These are phyloP conservation scores for Tyto alba DNA, from an alignment of 2,113 vertebrate genomes.

Conservation along the genomic window DNA sequence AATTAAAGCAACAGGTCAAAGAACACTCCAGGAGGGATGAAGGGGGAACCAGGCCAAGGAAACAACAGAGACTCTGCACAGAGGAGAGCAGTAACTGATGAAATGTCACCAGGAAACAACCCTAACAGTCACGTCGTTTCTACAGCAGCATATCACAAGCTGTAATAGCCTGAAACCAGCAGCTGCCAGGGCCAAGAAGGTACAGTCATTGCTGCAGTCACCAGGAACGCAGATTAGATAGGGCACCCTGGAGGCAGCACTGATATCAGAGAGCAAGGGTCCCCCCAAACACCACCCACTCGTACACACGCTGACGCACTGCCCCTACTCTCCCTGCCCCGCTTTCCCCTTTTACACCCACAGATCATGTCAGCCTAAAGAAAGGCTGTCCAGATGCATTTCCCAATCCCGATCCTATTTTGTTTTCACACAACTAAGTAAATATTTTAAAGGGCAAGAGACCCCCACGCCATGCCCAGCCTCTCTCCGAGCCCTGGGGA, in stretches of 20 bases:
- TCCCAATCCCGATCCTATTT: neutral
- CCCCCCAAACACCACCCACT: neutral
- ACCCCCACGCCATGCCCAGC: fast-evolving
- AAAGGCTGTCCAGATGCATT: neutral
- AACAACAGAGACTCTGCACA: neutral
- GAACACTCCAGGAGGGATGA: neutral
- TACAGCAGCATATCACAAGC: neutral
- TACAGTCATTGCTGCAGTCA: neutral
- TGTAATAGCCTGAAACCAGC: neutral
- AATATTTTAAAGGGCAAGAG: neutral
- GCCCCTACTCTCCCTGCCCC: neutral
- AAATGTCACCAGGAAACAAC: neutral
- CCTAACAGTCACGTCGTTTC: neutral
- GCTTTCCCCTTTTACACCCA: neutral
- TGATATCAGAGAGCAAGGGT: fast-evolving
- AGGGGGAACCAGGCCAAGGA: neutral
- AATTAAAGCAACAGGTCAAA: neutral
- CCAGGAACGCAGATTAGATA: neutral
- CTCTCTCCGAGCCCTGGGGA: neutral
- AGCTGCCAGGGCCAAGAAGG: neutral
- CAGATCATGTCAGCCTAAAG: neutral
- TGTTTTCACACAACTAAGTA: neutral
- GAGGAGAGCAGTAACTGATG: neutral
- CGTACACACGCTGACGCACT: fast-evolving
- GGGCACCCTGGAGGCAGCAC: fast-evolving